Evolutionary conservation across 1,140 invertebrate species (phyloP), one percentile per base, ranked within the genome.

Genomic region (Eriosoma lanigerum): DNA sequence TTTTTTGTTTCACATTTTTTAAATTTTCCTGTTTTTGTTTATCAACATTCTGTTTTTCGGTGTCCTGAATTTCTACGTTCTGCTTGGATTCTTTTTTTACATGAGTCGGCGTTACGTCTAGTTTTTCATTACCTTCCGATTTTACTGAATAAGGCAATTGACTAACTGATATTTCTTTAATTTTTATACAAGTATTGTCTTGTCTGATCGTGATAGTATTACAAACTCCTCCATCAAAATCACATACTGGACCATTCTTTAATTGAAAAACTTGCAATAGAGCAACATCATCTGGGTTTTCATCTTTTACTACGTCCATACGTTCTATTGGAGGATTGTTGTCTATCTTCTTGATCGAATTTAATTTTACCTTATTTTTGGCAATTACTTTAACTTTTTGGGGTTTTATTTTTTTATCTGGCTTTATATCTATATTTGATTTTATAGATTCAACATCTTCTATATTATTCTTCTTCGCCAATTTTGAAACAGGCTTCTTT

Each of bases 141-240:
- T 78, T 78, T 15, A 78, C 56, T 0, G 75, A 19, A 60, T 78
- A 78, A 5, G 75, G 75, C 24, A 78, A 48, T n/a, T 78, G 75
- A 19, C 56, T 78, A 46, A 78, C 75, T 26, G 75, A 78, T 60
- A 78, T 78, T 60, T 78, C 75, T 29, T 78, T 78, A 48, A 78
- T 78, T 60, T 78, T 78, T 60, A 78, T 78, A 26, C 75, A 78
- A 29, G 75, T 78, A 48, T 78, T 78, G 26, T 78, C 75, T 62
- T 78, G 75, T 48, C 75, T 58, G 9, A 78, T 78, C 4, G 75
- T 78, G 26, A 78, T 78, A n/a, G 75, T 78, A n/a, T 78, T 78
- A 24, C 75, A 78, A 17, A 78, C 56, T 8, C 17, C 44, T 15
- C 56, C 75, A 48, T 78, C 75, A 17, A 78, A 78, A 62, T 78